A percentile compares a stretch with the other conserved stretches of the same genome.
phyloP scores from a whole-genome alignment of 2,888 invertebrate species.

The Myathropa florea region DNA sequence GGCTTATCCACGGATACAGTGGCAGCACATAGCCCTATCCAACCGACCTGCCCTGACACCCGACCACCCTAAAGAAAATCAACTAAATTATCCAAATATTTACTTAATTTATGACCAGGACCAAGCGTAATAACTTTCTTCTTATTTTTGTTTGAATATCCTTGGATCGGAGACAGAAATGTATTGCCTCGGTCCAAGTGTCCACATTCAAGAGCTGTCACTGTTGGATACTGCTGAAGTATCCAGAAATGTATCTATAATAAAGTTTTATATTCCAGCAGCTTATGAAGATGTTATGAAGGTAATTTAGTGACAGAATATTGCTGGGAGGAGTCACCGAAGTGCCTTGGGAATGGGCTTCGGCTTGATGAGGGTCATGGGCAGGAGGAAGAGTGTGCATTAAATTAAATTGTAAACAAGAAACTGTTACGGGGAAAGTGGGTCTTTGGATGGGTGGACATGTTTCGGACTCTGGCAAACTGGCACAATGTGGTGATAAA shows the following conservation, averaged over 20 bases:
- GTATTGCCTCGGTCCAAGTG: constrained; percentile 49
- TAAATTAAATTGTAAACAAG: constrained; percentile 67
- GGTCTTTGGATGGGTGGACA: not conserved
- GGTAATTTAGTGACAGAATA: constrained; percentile 69
- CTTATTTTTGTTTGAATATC: constrained; percentile 26
- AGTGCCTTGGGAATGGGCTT: constrained; percentile 36
- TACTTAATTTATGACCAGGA: constrained; percentile 63
- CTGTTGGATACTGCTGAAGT: constrained; percentile 25
- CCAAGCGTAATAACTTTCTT: constrained; percentile 54
- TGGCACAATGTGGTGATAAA: constrained; percentile 22
- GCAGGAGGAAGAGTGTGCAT: constrained; percentile 29
- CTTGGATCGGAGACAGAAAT: constrained; percentile 45
- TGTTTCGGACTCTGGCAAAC: not conserved
- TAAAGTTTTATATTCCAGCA: constrained; percentile 63
- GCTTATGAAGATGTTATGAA: constrained; percentile 68
- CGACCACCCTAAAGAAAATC: constrained; percentile 28
- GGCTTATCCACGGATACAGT: constrained; percentile 43
- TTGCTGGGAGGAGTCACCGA: constrained; percentile 50
- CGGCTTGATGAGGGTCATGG: constrained; percentile 48
- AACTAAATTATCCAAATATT: constrained; percentile 67
- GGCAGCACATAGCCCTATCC: not conserved
- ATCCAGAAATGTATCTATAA: constrained; percentile 49
- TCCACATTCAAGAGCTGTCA: constrained; percentile 51
- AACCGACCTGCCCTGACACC: constrained; percentile 13
- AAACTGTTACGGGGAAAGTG: not conserved